These are phyloP conservation scores for Trigoniulus corallinus DNA, from an alignment of 1,140 invertebrate species.

Conservation along the genomic window DNA sequence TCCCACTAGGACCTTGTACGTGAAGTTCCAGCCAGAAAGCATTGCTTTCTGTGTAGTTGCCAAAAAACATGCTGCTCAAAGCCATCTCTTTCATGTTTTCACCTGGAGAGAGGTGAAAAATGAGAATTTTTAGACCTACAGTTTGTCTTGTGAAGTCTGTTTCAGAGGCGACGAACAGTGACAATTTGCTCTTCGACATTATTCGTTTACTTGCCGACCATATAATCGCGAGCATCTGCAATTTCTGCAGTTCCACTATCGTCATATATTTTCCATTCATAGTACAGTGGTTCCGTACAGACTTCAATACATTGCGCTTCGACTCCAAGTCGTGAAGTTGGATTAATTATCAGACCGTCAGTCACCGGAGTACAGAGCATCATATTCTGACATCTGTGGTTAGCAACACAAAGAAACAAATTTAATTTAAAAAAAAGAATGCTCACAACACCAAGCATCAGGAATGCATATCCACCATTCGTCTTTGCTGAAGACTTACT, in stretches of 20 bases:
- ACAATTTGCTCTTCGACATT: conserved; percentile 15
- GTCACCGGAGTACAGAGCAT: conserved; percentile 18
- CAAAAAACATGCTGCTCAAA: conserved; percentile 15
- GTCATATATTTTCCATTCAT: conserved; percentile 18
- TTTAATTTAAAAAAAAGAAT: conserved; percentile 2
- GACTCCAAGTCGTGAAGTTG: conserved; percentile 17
- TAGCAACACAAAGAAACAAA: neutral
- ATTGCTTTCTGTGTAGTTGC: conserved; percentile 17
- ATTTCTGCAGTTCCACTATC: conserved; percentile 14
- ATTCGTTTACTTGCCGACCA: conserved; percentile 18
- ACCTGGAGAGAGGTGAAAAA: neutral
- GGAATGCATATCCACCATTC: neutral
- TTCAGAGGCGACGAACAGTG: neutral
- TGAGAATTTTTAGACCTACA: neutral
- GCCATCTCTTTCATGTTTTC: neutral
- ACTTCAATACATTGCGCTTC: conserved; percentile 16
- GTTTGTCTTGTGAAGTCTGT: neutral
- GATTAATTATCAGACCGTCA: conserved; percentile 20
- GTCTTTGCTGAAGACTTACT: neutral
- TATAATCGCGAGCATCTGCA: conserved; percentile 14
- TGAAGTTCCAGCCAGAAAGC: conserved; percentile 1
- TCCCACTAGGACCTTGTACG: neutral
- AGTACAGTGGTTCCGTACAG: conserved; percentile 16
- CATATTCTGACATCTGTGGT: conserved; percentile 16
- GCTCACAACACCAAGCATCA: too few relatives aligned